Conservation (phyloP, 92 coral and sea anemone genomes). For the Parazoanthus atlanticus region DNA sequence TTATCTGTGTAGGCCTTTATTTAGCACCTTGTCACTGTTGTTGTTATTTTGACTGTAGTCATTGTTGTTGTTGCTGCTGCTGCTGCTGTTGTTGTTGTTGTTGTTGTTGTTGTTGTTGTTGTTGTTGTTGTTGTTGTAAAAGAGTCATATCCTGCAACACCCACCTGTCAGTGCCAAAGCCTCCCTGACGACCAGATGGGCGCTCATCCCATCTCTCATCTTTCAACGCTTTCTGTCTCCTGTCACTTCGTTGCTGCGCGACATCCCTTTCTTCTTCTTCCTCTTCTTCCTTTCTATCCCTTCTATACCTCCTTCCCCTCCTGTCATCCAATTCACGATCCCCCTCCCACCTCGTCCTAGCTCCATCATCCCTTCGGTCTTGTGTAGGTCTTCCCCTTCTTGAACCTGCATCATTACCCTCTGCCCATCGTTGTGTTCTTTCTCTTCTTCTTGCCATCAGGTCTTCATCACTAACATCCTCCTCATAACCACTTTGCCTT, state of each 20-base stretch:
- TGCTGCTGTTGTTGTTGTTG: too few relatives aligned
- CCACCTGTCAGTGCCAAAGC: conserved; percentile 5
- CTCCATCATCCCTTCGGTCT: conserved; percentile 28
- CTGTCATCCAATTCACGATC: conserved; percentile 12
- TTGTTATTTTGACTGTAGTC: too few relatives aligned
- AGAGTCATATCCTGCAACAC: background rate
- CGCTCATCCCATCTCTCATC: conserved; percentile 9
- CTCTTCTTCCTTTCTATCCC: conserved; percentile 21
- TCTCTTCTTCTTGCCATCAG: conserved; percentile 46
- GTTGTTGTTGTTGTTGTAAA: background rate
- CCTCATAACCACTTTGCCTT: conserved; percentile 20
- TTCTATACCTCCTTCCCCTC: conserved; percentile 16
- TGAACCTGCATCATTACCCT: conserved; percentile 2
- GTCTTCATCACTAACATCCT: conserved; percentile 18
- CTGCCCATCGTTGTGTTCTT: conserved; percentile 52
- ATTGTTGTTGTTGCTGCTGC: too few relatives aligned
- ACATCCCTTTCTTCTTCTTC: conserved; percentile 9
- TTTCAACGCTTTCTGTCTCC: background rate
- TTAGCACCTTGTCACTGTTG: too few relatives aligned
- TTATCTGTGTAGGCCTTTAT: too few relatives aligned
- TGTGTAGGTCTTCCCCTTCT: conserved; percentile 8
- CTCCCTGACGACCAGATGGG: background rate
- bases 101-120: too few relatives aligned
- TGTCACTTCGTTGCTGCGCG: conserved; percentile 24
- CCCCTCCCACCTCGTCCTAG: conserved; percentile 41